Conservation (phyloP, 2,888 invertebrate genomes). For the Hofmannophila pseudospretella region DNA sequence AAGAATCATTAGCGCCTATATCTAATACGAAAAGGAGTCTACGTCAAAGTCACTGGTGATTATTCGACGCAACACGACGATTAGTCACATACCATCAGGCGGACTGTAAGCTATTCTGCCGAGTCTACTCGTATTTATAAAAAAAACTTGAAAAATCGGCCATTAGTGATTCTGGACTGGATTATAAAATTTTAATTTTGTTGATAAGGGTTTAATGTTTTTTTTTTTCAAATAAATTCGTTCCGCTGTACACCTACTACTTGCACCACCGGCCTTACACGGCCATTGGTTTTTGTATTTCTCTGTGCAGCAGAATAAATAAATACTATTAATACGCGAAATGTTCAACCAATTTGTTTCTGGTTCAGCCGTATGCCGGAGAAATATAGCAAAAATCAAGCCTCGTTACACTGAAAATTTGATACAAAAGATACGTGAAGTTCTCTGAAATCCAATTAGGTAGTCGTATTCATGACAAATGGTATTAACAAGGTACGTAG, state of each 20-base stretch:
- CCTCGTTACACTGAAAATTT: slow-evolving; percentile 18
- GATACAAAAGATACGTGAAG: slow-evolving; percentile 15
- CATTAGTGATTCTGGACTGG: too few species aligned
- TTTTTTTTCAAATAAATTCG: too few species aligned
- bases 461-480: slow-evolving; percentile 12
- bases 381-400: slow-evolving; percentile 15
- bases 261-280: slow-evolving; percentile 19
- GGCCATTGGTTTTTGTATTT: slow-evolving; percentile 36
- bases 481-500: background rate
- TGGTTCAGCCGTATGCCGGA: slow-evolving; percentile 15
- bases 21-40: too few species aligned
- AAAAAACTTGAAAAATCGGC: too few species aligned
- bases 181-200: too few species aligned
- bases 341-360: slow-evolving; percentile 18
- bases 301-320: slow-evolving; percentile 37
- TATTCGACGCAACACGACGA: too few species aligned
- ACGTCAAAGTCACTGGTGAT: too few species aligned
- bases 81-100: too few species aligned
- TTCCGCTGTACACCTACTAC: slow-evolving; percentile 13
- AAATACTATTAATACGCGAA: slow-evolving; percentile 34
- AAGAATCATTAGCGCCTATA: too few species aligned
- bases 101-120: too few species aligned
- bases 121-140: too few species aligned
- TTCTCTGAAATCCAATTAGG: slow-evolving; percentile 18
- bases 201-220: too few species aligned